Conservation (phyloP, 2,797 vertebrate genomes). For the Alfaro cultratus region DNA sequence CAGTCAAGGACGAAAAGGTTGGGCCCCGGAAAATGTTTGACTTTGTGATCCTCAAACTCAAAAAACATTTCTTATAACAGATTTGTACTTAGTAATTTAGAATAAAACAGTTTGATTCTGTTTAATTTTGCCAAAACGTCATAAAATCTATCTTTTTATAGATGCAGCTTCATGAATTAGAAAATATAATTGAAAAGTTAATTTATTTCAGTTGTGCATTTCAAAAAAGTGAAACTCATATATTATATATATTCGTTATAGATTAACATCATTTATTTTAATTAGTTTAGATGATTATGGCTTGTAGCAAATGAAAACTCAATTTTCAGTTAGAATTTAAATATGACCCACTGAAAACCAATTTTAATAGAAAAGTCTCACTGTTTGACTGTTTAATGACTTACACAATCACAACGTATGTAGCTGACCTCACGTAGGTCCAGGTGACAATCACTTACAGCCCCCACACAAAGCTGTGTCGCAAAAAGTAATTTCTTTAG, state of each 20-base stretch:
- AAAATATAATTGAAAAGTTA: not conserved
- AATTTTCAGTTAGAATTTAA: not conserved
- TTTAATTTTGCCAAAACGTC: not conserved
- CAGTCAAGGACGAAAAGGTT: constrained; percentile 56
- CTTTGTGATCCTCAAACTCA: constrained; percentile 34
- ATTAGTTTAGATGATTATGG: not conserved
- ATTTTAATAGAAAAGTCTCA: not conserved
- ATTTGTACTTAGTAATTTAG: not conserved
- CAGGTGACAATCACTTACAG: not conserved
- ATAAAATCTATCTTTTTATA: not conserved
- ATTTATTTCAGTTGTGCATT: not conserved
- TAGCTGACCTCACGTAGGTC: not conserved
- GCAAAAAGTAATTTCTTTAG: not conserved
- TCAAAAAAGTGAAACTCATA: not conserved
- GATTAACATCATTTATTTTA: not conserved
- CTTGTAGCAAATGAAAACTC: not conserved
- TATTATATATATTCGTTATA: not conserved
- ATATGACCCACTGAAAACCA: not conserved
- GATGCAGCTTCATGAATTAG: not conserved
- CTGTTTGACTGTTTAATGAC: not conserved
- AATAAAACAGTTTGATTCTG: not conserved
- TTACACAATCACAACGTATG: not conserved
- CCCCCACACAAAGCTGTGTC: not conserved
- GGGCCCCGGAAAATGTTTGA: constrained; percentile 12
- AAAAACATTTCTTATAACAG: constrained; percentile 22